These are phyloP conservation scores for Eristalis pertinax DNA, from an alignment of 2,888 invertebrate species.

Conservation along the genomic window DNA sequence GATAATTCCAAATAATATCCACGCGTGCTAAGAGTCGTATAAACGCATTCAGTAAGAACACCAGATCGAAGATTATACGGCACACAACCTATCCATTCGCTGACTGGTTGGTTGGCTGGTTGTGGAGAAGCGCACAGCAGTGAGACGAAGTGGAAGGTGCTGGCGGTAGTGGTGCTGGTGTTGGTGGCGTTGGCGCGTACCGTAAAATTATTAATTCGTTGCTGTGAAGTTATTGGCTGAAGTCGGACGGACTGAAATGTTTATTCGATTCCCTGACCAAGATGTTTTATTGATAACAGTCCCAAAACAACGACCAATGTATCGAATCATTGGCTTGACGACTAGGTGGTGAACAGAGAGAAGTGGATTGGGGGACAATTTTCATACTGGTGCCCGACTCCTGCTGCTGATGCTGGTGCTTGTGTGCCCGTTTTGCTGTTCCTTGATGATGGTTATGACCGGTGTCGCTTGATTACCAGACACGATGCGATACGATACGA, in stretches of 20 bases:
- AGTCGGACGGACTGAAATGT: slow-evolving; percentile 78
- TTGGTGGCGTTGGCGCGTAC: slow-evolving; percentile 38
- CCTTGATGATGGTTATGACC: slow-evolving; percentile 63
- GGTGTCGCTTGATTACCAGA: slow-evolving; percentile 65
- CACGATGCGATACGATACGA: slow-evolving; percentile 34
- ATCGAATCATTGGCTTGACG: slow-evolving; percentile 33
- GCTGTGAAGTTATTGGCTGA: slow-evolving; percentile 80
- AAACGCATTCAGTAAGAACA: slow-evolving; percentile 53
- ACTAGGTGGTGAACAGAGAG: neutral
- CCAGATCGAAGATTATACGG: slow-evolving; percentile 62
- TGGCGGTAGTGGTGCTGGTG: neutral
- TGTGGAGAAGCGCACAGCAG: neutral
- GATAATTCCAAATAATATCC: slow-evolving; percentile 59
- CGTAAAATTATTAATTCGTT: slow-evolving; percentile 77
- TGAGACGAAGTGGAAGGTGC: neutral
- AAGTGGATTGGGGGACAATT: slow-evolving; percentile 11
- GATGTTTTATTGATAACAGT: slow-evolving; percentile 79
- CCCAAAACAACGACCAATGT: slow-evolving; percentile 65
- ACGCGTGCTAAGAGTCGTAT: slow-evolving; percentile 63
- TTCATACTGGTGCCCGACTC: slow-evolving; percentile 46
- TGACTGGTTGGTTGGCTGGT: neutral
- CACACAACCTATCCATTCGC: slow-evolving; percentile 30
- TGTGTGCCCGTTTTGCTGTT: neutral
- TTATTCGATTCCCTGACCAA: slow-evolving; percentile 80
- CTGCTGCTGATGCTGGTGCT: slow-evolving; percentile 42